A percentile compares a stretch with the other conserved stretches of the same genome.
phyloP scores from a whole-genome alignment of 2,888 invertebrate genomes.

The Acanthococcus lagerstroemiae region DNA sequence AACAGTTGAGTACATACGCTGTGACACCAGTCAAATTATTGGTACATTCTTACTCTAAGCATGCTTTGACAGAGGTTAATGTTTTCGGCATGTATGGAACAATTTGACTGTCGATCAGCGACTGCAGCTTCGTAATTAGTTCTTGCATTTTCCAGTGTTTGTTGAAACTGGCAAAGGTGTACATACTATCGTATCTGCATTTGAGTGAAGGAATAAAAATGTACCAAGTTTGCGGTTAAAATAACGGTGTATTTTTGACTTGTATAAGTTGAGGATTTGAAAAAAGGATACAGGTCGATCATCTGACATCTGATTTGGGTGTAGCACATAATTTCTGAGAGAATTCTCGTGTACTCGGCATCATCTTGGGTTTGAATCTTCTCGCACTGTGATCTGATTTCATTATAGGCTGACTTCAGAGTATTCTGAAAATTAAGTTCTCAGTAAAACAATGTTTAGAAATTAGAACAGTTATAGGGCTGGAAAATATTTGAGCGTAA shows the following conservation, averaged over 20 bases:
- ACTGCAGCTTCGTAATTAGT: conserved; percentile 44
- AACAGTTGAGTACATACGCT: too few relatives aligned
- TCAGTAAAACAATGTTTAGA: not conserved
- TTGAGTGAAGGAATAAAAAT: not conserved
- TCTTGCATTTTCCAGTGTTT: conserved; percentile 47
- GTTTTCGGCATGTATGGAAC: not conserved
- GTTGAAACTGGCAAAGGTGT: conserved; percentile 43
- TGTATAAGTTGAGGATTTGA: not conserved
- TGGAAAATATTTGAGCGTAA: not conserved
- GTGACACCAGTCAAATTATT: too few relatives aligned
- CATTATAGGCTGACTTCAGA: conserved; percentile 7
- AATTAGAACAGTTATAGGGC: not conserved
- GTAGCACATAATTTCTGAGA: not conserved
- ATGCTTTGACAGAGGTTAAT: not conserved
- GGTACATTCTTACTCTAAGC: conserved; percentile 11
- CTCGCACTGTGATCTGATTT: conserved; percentile 8
- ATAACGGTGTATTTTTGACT: too few relatives aligned
- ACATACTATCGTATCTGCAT: conserved; percentile 49
- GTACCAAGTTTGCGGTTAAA: not conserved
- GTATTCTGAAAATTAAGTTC: not conserved
- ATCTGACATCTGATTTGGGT: conserved; percentile 41
- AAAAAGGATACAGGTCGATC: conserved; percentile 53
- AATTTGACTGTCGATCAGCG: conserved; percentile 44
- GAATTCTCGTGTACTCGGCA: not conserved
- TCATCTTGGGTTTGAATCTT: not conserved